These are phyloP conservation scores for Empis livida DNA, from an alignment of 2,888 invertebrate species.

Conservation along the genomic window DNA sequence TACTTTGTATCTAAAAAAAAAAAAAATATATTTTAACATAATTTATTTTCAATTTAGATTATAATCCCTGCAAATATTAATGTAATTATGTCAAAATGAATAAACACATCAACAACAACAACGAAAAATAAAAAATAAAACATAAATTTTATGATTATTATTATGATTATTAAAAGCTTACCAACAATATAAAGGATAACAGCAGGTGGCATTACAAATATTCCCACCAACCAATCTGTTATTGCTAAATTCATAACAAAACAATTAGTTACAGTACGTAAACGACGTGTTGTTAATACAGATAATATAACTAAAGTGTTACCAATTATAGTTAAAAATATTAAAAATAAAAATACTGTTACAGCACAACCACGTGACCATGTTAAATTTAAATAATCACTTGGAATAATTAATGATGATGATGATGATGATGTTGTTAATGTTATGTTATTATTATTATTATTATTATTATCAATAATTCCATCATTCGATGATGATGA, in stretches of 20 bases:
- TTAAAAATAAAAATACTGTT: constrained; percentile 48
- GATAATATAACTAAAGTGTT: constrained; percentile 84
- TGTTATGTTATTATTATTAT: neutral
- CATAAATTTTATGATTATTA: too few relatives aligned
- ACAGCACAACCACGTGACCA: constrained; percentile 44
- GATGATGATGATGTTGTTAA: neutral
- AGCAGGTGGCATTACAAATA: constrained; percentile 90
- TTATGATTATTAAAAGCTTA: constrained; percentile 35
- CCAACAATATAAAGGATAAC: constrained; percentile 75
- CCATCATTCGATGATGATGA: too few relatives aligned
- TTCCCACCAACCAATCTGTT: constrained; percentile 86
- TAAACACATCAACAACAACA: neutral
- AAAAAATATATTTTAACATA: too few relatives aligned
- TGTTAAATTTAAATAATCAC: constrained; percentile 41
- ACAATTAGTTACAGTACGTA: constrained; percentile 89
- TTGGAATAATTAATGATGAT: neutral
- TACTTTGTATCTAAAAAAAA: too few relatives aligned
- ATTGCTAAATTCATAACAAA: constrained; percentile 90
- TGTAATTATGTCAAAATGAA: too few relatives aligned
- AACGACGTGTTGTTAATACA: constrained; percentile 70
- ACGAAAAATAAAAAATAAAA: too few relatives aligned
- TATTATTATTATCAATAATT: neutral
- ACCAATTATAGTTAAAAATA: constrained; percentile 64
- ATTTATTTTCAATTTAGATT: too few relatives aligned
- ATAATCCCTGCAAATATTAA: too few relatives aligned